Evolutionary conservation across 2,888 invertebrate species (phyloP), one percentile per base, ranked within the genome.

Genomic region (Papilio elwesi): DNA sequence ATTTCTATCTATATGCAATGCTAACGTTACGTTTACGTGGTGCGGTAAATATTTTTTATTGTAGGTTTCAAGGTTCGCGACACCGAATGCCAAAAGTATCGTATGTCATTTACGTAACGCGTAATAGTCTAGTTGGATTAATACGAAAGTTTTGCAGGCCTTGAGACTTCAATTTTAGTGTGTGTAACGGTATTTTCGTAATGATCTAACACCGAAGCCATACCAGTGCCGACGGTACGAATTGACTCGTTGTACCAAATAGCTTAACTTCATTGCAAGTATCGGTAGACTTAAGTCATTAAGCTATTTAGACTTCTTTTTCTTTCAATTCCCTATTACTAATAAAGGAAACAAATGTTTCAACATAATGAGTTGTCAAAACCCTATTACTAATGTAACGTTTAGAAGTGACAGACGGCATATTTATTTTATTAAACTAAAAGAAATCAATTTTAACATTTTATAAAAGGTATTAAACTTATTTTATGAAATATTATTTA

Each of bases 211-310:
- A 53, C 57, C 51, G 57, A 66, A 47, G 70, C 43, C 55, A 51
- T 43, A 71, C 65, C 43, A 71, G 64, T 70, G 70, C 65, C 70
- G 65, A 65, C 57, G 70, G 13, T 49, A 36, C 43, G 36, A 64
- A 43, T 62, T 62, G 43, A 62, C 43, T 36, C 57, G 13, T 38
- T 59, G 59, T 59, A 38, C n/a, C 59, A 59, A 62, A n/a, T 43
- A 62, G 43, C n/a, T 59, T 62, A 62, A 62, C 15, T 62, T 38
- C 59, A 38, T 62, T 15, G 38, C 38, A 26, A 36, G 13, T 38
- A 38, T 38, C 9, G 43, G 43, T 12, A 55, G 11, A 36, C 26
- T 59, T 38, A 38, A 38, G 4, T 59, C 38, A 62, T 43, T 62
- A 15, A 62, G 6, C 13, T 13, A 10, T 43, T 9, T 43, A 15